Evolutionary conservation across 2,113 vertebrate species (phyloP).

Genomic region (Seriola rivoliana): DNA sequence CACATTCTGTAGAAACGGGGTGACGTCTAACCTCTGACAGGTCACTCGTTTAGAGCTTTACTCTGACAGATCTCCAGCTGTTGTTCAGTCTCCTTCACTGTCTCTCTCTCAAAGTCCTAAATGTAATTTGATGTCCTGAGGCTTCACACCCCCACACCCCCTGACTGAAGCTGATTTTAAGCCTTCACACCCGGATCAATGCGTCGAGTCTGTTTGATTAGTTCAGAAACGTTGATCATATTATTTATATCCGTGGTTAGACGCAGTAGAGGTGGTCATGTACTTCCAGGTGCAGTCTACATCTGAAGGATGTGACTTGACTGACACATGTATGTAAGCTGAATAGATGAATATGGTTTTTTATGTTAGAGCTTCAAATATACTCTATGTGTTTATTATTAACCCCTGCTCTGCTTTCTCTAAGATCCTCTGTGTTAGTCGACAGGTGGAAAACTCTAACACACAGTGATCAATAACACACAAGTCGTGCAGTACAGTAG

Average conservation of each 20-base stretch:
- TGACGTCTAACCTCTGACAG: no score
- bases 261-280: conserved; percentile 13
- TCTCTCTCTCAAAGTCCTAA: not conserved
- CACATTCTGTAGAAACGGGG: not conserved
- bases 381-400: not conserved
- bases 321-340: conserved; percentile 16
- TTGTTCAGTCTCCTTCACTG: not conserved
- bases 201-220: not conserved
- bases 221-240: not conserved
- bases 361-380: conserved; percentile 10
- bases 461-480: not conserved
- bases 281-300: not conserved
- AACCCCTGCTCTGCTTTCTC: not conserved
- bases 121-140: not conserved
- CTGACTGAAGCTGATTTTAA: not conserved
- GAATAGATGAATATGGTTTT: not conserved
- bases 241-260: conserved; percentile 9
- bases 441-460: not conserved
- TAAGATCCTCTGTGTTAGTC: not conserved
- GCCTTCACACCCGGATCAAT: conserved; percentile 12
- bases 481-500: not conserved
- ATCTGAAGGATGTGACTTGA: not conserved
- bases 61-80: not conserved
- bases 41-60: no score
- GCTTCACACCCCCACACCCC: not conserved